Evolutionary conservation across 30 jellyfish, hydroid and myxozoan species (phyloP), one percentile per base, ranked within the genome.

Genomic region (Clytia hemisphaerica): DNA sequence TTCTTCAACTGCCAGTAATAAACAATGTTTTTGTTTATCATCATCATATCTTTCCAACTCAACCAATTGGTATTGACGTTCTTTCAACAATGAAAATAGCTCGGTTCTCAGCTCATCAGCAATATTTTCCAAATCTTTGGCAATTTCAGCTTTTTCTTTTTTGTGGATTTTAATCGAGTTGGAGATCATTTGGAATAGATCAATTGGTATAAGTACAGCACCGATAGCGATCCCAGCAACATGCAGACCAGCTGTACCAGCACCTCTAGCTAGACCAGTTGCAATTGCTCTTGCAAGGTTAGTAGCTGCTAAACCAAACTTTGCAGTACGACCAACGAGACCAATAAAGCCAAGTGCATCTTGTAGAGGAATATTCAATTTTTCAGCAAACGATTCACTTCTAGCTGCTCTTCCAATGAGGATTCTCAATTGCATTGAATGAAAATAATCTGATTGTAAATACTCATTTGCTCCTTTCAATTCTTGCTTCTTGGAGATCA

Each of bases 141-240:
- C 68, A 24, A 75, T 65, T 25, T 45, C 25, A 1, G 88, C 62
- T 47, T 65, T 57, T 67, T 75, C 25, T 30, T 75, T 75, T 32
- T 33, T 61, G 67, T 75, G 88, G 6, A 75, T 32, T 29, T 36
- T 47, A 2, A 61, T 47, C 14, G 88, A 75, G 73, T 74, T 75
- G 29, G 49, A 4, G 0, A 75, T 40, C 79, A 75, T 9, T 40
- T 75, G 88, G 4, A 79, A 78, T 16, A 75, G 33, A 36, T 75
- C 88, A 25, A 75, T 37, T 3, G 88, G 88, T 6, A 75, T 75
- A n/a, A 75, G 12, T 5, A 51, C 79, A 4, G 75, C 83, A 4
- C 79, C 79, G 37, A 62, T 29, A 9, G 48, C 74, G 60, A 75
- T 31, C 2, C 88, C 88, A 1, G 79, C 88, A 61, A 62, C 73